These are phyloP conservation scores for Lithophane ornitopus DNA, from an alignment of 2,888 invertebrate species.

Conservation along the genomic window DNA sequence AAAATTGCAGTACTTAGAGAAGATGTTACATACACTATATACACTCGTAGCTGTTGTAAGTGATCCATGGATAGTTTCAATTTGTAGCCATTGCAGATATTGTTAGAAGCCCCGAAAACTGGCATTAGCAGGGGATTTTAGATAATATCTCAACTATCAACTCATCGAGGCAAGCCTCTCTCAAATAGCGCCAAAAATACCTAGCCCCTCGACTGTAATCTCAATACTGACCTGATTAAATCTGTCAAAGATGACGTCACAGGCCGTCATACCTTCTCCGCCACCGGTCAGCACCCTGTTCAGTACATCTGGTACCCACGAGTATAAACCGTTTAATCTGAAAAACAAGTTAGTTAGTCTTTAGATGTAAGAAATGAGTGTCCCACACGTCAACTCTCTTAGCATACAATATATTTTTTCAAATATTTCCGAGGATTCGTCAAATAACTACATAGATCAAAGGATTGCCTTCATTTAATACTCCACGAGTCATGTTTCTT, in stretches of 20 bases:
- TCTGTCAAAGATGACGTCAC: slow-evolving; percentile 81
- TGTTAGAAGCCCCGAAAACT: neutral
- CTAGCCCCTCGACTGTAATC: neutral
- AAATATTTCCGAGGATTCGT: neutral
- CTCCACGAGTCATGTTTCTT: neutral
- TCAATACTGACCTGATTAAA: slow-evolving; percentile 76
- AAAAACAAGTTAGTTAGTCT: neutral
- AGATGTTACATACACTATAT: no score
- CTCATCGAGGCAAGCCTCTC: neutral
- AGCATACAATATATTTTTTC: neutral
- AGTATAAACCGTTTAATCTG: slow-evolving; percentile 88
- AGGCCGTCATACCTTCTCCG: slow-evolving; percentile 77
- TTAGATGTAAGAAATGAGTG: neutral
- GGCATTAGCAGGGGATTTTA: no score
- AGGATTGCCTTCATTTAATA: no score
- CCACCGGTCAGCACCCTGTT: slow-evolving; percentile 86
- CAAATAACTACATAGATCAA: neutral
- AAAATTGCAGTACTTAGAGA: neutral
- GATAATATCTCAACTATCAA: neutral
- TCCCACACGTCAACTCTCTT: neutral
- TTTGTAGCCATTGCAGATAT: neutral
- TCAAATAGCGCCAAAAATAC: neutral
- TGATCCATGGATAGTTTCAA: neutral
- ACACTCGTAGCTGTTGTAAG: neutral
- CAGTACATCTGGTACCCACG: slow-evolving; percentile 91